Base-by-base conservation (phyloP, 2,888 invertebrate genomes). In the Macaria liturata region DNA sequence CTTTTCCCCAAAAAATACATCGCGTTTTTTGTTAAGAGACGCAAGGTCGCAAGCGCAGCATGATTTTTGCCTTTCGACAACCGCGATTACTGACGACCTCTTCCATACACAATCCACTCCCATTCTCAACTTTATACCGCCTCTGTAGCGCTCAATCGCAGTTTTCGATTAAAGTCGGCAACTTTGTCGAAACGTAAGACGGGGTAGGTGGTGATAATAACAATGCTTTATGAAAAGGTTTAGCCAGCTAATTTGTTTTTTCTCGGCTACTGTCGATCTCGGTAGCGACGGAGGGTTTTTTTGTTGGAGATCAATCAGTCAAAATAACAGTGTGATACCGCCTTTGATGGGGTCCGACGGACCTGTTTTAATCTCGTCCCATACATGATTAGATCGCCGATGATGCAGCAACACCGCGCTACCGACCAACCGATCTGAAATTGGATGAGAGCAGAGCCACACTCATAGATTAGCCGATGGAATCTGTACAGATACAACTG, bases 321-420 rank as follows among this genome's bases (percentile, higher is more conserved):
- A 91, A 91, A 91, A 91, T 91, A 91, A 91, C 91, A 90, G 91
- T 91, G 86, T 90, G 91, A 89, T 91, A 91, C 91, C 89, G 90
- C 91, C 91, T 91, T 91, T 91, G 91, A 91, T 86, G 88, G 81
- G 83, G 80, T 86, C 88, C 90, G 88, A 77, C 81, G 80, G 88
- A 83, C 84, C 88, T 88, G 91, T 88, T 90, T 90, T 89, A 91
- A 91, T 90, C 90, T 91, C 83, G 84, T 73, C 84, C 85, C 86
- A 87, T 88, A 86, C 90, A 87, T 91, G 90, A 90, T 91, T 91
- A 91, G 89, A 86, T 87, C 85, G 82, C 85, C 84, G 82, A 90
- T 91, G 91, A 91, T 89, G 85, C 88, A 88, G 90, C 91, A 89
- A 78, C 83, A 78, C 52, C 55, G 52, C 34, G 55, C 55, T 60